Evolutionary conservation across 37 sponge, comb jelly and placozoan genomes (phyloP).

Genomic region (Aplysina aerophoba): DNA sequence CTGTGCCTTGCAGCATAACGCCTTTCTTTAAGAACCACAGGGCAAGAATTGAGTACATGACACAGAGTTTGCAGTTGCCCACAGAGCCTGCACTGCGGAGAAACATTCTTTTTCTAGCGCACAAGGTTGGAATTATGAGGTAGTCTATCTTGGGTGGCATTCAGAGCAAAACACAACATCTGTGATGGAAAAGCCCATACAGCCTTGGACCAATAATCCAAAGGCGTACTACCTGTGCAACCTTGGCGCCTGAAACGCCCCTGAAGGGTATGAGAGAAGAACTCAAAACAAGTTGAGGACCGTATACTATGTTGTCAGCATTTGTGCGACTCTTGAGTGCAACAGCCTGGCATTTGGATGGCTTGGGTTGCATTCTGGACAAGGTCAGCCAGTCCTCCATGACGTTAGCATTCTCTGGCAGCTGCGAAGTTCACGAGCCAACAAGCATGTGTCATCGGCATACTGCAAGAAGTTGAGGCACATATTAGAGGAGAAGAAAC

Average conservation of each 20-base stretch:
- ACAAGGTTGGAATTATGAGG: no score
- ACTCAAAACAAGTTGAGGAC: neutral
- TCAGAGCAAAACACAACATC: neutral
- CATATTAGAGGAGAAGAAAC: neutral
- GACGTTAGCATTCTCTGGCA: neutral
- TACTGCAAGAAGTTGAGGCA: constrained; percentile 24
- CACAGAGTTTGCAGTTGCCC: neutral
- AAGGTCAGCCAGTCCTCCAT: neutral
- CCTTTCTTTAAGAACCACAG: neutral
- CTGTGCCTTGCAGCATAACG: neutral
- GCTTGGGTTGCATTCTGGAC: neutral
- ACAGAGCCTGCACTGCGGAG: neutral
- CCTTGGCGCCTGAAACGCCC: no score
- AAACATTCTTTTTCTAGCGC: neutral
- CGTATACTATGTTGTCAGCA: neutral
- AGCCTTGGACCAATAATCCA: neutral
- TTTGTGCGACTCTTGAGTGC: neutral
- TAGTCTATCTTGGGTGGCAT: no score
- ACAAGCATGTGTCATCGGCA: constrained; percentile 43
- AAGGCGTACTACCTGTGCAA: no score
- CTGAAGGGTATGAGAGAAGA: constrained; percentile 1
- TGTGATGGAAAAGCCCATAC: neutral
- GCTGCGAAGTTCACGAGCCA: neutral
- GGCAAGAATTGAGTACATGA: no score
- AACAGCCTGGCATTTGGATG: neutral